phyloP scores from a whole-genome alignment of 2,113 vertebrate species.

The Spea bombifrons region DNA sequence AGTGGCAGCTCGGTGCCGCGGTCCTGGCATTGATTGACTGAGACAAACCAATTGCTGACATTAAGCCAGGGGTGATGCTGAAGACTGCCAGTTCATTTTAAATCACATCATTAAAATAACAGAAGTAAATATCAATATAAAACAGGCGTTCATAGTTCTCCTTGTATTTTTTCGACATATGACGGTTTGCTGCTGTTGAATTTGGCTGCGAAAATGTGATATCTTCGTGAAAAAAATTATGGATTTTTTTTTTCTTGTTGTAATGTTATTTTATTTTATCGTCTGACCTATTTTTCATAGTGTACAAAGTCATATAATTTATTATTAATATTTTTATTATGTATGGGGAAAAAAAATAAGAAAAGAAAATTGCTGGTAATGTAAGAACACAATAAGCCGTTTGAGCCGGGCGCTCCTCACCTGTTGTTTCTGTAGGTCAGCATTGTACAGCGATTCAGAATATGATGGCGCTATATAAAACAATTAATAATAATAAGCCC shows the following conservation, averaged over 20 bases:
- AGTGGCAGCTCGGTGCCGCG: conserved; percentile 60
- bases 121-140: conserved; percentile 51
- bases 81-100: conserved; percentile 76
- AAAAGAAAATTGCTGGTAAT: too few relatives aligned
- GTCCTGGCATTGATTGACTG: conserved; percentile 70
- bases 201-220: conserved; percentile 49
- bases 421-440: too few relatives aligned
- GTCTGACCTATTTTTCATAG: too few relatives aligned
- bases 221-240: conserved; percentile 3
- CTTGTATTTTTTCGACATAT: conserved; percentile 48
- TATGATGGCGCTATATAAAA: too few relatives aligned
- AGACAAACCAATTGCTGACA: conserved; percentile 68
- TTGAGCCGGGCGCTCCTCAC: too few relatives aligned
- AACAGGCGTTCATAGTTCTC: conserved; percentile 49
- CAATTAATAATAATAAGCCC: too few relatives aligned
- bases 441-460: too few relatives aligned
- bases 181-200: conserved; percentile 46
- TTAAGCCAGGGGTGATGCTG: conserved; percentile 67
- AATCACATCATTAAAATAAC: conserved; percentile 62
- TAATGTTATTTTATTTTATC: background rate
- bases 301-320: too few relatives aligned
- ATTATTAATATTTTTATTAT: too few relatives aligned
- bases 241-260: background rate
- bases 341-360: too few relatives aligned
- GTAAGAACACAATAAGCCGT: too few relatives aligned